Percentiles rank a stretch among this genome's conserved stretches.
phyloP scores from a whole-genome alignment of 2,113 vertebrate species.

The Bolborhynchus lineola region DNA sequence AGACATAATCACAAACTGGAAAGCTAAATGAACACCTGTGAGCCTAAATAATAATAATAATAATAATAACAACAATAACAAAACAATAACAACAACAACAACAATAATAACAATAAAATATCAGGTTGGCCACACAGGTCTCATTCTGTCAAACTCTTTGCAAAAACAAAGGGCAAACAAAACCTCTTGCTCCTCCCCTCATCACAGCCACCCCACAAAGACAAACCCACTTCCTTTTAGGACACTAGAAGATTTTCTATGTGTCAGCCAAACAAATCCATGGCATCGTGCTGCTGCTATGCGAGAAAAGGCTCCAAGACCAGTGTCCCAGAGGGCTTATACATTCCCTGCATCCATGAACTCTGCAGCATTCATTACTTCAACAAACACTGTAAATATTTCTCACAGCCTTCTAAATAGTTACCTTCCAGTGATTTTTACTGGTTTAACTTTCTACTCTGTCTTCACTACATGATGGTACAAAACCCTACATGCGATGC shows the following conservation, averaged over 20 bases:
- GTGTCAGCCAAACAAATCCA: background rate
- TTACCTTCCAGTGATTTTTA: background rate
- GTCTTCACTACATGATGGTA: background rate
- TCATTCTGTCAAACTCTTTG: background rate
- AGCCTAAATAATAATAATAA: background rate
- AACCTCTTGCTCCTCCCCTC: background rate
- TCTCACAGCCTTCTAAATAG: background rate
- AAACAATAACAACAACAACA: no score
- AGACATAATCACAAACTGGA: background rate
- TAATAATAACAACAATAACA: background rate
- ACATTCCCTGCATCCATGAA: background rate
- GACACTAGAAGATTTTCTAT: background rate
- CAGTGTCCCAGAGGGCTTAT: background rate
- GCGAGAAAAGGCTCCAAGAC: background rate
- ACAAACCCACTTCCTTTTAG: background rate
- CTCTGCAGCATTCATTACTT: background rate
- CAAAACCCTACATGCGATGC: background rate
- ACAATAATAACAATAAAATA: background rate
- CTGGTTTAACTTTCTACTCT: background rate
- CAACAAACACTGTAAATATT: background rate
- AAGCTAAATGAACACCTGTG: background rate
- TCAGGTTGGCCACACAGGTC: background rate
- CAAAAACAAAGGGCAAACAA: background rate
- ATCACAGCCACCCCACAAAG: background rate
- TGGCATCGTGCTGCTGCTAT: rapidly evolving